These are phyloP conservation scores for Notocelia uddmanniana DNA, from an alignment of 2,888 invertebrate species.

Conservation along the genomic window DNA sequence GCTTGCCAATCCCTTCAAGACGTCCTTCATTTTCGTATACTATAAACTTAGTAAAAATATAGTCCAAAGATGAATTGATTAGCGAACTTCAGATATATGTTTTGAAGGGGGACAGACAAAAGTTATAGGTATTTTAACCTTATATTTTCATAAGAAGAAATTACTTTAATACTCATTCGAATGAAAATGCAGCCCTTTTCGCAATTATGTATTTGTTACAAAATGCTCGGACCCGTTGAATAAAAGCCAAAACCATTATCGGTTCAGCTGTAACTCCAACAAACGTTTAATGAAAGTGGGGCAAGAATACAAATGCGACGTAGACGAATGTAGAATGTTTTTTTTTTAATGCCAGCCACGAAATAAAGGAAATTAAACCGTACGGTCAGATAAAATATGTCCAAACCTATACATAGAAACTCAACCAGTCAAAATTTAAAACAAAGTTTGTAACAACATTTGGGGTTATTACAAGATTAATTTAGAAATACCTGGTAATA, in stretches of 20 bases:
- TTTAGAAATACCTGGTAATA: no score
- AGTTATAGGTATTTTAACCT: no score
- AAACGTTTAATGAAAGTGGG: slow-evolving; percentile 40
- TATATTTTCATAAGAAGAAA: background rate
- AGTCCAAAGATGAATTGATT: no score
- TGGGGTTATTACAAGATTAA: no score
- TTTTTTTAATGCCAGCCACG: slow-evolving; percentile 37
- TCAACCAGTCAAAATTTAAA: no score
- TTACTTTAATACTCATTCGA: background rate
- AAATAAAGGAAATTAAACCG: slow-evolving; percentile 24
- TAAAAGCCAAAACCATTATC: slow-evolving; percentile 36
- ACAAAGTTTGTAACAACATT: no score
- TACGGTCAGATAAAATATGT: slow-evolving; percentile 15
- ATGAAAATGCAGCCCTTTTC: background rate
- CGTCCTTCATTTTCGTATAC: no score
- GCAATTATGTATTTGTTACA: background rate
- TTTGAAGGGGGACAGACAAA: no score
- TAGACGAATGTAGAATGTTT: slow-evolving; percentile 23
- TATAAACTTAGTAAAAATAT: no score
- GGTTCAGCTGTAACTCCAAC: slow-evolving; percentile 33
- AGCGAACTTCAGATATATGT: no score
- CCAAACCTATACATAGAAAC: background rate
- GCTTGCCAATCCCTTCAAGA: no score
- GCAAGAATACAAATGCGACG: slow-evolving; percentile 40
- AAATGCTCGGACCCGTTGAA: slow-evolving; percentile 8